phyloP scores from a whole-genome alignment of 1,140 invertebrate species.

The Drosophila ananassae region DNA sequence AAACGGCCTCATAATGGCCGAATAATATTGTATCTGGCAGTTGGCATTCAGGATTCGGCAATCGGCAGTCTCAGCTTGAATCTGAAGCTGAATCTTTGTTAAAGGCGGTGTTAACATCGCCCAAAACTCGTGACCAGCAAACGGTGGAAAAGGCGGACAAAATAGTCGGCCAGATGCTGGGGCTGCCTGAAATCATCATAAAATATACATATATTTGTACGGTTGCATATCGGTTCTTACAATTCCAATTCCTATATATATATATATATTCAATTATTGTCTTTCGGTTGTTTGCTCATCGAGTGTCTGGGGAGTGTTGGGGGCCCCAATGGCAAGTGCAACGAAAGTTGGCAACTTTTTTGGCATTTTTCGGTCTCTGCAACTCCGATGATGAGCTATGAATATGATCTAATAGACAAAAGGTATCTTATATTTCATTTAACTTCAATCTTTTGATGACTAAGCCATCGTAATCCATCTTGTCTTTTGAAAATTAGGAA shows the following conservation, averaged over 20 bases:
- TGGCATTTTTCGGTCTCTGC: neutral
- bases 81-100: conserved; percentile 47
- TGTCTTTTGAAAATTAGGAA: neutral
- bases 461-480: neutral
- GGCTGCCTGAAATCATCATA: conserved; percentile 62
- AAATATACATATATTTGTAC: conserved; percentile 54
- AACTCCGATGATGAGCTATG: conserved; percentile 17
- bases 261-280: conserved; percentile 70
- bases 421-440: neutral
- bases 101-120: conserved; percentile 71
- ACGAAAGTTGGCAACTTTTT: conserved; percentile 31
- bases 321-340: conserved; percentile 57
- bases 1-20: conserved; percentile 72
- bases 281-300: conserved; percentile 38
- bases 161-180: conserved; percentile 48
- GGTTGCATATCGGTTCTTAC: conserved; percentile 43
- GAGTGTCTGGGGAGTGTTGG: conserved; percentile 15
- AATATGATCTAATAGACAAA: neutral
- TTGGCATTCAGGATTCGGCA: conserved; percentile 27
- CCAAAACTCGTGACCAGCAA: conserved; percentile 68
- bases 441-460: too few relatives aligned
- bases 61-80: conserved; percentile 23
- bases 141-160: conserved; percentile 27
- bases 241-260: conserved; percentile 35
- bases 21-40: conserved; percentile 68